These are phyloP conservation scores for Lepus timidus DNA, from an alignment of 2,113 vertebrate species.

Conservation along the genomic window DNA sequence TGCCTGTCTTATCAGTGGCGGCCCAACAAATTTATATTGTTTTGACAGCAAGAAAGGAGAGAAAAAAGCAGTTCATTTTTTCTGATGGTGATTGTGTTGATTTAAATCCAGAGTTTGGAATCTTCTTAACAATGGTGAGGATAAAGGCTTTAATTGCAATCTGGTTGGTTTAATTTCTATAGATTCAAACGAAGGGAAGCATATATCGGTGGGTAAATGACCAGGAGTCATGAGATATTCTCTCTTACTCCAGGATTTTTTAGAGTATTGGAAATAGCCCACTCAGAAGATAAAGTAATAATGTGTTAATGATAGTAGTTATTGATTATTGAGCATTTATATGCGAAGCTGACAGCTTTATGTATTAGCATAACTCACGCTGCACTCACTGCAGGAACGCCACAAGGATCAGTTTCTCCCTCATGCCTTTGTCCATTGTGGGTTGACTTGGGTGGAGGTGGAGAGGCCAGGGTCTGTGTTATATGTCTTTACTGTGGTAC, in stretches of 20 bases:
- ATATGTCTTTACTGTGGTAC: background rate
- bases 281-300: conserved; percentile 24
- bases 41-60: conserved; percentile 94
- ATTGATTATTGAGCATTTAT: background rate
- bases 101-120: conserved; percentile 95
- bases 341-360: background rate
- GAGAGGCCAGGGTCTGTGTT: background rate
- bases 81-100: conserved; percentile 94
- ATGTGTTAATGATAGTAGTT: background rate
- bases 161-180: conserved; percentile 28
- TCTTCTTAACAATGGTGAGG: conserved; percentile 96
- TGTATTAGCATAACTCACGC: background rate
- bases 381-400: background rate
- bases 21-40: conserved; percentile 96
- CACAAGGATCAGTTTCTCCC: background rate
- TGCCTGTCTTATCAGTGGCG: conserved; percentile 95
- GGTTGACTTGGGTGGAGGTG: background rate
- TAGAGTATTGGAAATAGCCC: background rate
- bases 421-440: accelerated
- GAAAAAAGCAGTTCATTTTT: conserved; percentile 93
- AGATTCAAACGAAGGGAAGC: background rate
- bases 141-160: conserved; percentile 9
- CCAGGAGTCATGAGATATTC: background rate
- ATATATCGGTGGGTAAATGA: background rate
- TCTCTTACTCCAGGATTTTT: background rate